Conservation (phyloP, 1,140 invertebrate species). For the Drosophila nigrodunni region DNA sequence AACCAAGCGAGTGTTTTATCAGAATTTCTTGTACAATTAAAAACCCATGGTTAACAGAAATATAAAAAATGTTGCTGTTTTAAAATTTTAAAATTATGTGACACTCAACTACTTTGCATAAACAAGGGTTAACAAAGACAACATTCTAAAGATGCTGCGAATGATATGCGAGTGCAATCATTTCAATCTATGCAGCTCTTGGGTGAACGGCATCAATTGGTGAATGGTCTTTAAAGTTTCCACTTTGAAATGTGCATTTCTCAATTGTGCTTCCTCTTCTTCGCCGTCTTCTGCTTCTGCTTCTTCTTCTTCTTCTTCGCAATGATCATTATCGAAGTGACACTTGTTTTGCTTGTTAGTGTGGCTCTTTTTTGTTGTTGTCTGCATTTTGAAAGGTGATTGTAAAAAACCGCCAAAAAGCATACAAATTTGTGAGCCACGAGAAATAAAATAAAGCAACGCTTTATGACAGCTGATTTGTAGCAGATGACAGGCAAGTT, state of each 20-base stretch:
- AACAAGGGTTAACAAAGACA: not conserved
- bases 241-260: constrained; percentile 71
- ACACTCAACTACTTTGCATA: too few relatives aligned
- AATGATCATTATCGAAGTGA: constrained; percentile 73
- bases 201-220: constrained; percentile 52
- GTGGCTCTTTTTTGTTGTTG: constrained; percentile 39
- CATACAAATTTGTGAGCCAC: not conserved
- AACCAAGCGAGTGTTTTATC: too few relatives aligned
- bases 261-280: constrained; percentile 49
- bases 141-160: constrained; percentile 65
- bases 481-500: constrained; percentile 82
- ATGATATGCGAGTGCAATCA: constrained; percentile 3
- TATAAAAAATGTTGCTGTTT: too few relatives aligned
- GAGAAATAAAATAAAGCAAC: constrained; percentile 3
- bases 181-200: constrained; percentile 2
- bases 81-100: too few relatives aligned
- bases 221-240: constrained; percentile 31
- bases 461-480: constrained; percentile 79
- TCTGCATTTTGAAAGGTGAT: constrained; percentile 73
- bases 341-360: constrained; percentile 10
- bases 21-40: too few relatives aligned
- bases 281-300: too few relatives aligned
- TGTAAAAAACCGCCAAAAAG: constrained; percentile 63
- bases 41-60: too few relatives aligned
- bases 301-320: not conserved